Evolutionary conservation across 92 coral and sea anemone genomes (phyloP), one percentile per base, ranked within the genome.

Genomic region (Bergia sp.): DNA sequence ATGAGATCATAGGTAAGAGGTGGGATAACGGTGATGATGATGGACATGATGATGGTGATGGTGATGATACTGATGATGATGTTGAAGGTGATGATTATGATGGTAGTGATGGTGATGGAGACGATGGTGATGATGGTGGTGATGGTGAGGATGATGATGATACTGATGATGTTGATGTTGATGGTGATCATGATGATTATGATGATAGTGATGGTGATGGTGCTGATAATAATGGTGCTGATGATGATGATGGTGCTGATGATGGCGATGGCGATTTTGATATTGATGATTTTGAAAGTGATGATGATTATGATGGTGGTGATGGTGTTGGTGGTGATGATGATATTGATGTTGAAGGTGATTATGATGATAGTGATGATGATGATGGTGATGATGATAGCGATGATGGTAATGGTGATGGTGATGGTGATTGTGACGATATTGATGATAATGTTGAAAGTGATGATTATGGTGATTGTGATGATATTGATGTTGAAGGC

Each of bases 1-100:
- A 93, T 86, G 99, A 97, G 90, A 97, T 97, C 37, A 93, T 97
- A 23, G 99, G 99, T 97, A 85, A 89, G 96, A 76, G 53, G n/a
- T 50, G 49, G 37, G 8, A n/a, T 64, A 10, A 29, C 50, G 12
- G 47, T 40, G 38, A 66, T 43, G 39, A 8, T 61, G 7, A 1
- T 18, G 29, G 5, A 29, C 29, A 29, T 61, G 69, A 18, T 61
- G 69, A 61, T 61, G 29, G 6, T 61, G 0, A 0, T 61, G n/a
- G 69, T 18, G 69, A 11, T 53, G 10, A 10, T 53, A 18, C 2
- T 12, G 58, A 10, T 53, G 58, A 12, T 53, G 58, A 0, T 53
- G 58, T 11, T 53, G 58, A 15, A 11, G 2, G 2, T 53, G 73
- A 89, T 43, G 58, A 45, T 3, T 2, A 0, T 3, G 29, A 29